Evolutionary conservation across 2,797 vertebrate species (phyloP).

Genomic region (Myripristis murdjan): DNA sequence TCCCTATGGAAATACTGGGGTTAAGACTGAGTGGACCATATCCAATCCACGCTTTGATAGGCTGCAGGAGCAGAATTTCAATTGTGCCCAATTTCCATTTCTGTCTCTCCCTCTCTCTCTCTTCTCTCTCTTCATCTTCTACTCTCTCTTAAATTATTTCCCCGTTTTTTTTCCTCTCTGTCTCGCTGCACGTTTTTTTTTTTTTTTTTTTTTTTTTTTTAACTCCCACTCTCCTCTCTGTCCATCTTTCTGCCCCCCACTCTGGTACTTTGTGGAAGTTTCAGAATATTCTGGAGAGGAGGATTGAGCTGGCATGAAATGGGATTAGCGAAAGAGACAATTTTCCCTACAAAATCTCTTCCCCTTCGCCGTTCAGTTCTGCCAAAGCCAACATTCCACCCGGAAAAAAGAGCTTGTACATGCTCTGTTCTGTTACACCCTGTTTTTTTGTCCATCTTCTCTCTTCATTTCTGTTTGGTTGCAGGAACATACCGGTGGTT

Average conservation of each 20-base stretch:
- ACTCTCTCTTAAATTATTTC: too few species aligned
- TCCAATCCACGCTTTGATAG: constrained; percentile 71
- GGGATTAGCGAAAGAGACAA: constrained; percentile 82
- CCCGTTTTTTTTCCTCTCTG: too few species aligned
- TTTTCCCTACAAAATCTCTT: constrained; percentile 71
- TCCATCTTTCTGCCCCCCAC: constrained; percentile 5
- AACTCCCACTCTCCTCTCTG: background rate
- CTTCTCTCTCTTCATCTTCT: too few species aligned
- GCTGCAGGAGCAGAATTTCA: constrained; percentile 70
- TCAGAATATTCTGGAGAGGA: constrained; percentile 71
- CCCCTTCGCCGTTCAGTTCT: constrained; percentile 44
- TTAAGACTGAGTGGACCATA: constrained; percentile 60
- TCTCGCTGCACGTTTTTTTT: too few species aligned
- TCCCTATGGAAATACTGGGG: constrained; percentile 55
- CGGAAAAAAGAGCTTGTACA: constrained; percentile 18
- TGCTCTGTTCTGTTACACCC: constrained; percentile 20
- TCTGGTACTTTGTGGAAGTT: constrained; percentile 62
- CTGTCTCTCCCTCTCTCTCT: constrained; percentile 4
- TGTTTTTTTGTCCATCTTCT: background rate
- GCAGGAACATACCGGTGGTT: background rate
- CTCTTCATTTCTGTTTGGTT: constrained; percentile 7
- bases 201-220: background rate
- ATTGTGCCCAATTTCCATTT: constrained; percentile 62
- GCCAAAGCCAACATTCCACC: constrained; percentile 45
- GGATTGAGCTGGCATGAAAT: constrained; percentile 82